Percentiles rank a stretch among this genome's conserved stretches.
Conservation (phyloP, 2,888 invertebrate species). For the Gryllus longicercus region DNA sequence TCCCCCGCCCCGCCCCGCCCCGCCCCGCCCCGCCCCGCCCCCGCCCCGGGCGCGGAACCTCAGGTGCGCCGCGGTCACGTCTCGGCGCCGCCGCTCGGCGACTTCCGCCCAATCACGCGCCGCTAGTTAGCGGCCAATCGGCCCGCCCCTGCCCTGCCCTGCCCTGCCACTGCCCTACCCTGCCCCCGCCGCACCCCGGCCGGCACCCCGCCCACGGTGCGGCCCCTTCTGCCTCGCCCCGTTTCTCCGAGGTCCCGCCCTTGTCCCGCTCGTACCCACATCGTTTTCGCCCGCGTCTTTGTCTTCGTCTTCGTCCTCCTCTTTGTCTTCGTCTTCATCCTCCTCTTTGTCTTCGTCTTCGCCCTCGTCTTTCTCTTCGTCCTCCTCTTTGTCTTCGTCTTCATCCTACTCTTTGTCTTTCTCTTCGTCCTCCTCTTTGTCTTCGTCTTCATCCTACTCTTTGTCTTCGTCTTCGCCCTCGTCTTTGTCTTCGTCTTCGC, state of each 20-base stretch:
- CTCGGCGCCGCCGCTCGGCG: neutral
- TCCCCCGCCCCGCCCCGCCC: no score
- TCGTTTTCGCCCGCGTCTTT: no score
- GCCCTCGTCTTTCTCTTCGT: no score
- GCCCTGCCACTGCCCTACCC: neutral
- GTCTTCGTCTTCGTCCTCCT: no score
- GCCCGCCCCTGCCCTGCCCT: conserved; percentile 4
- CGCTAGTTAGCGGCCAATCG: conserved; percentile 7
- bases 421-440: no score
- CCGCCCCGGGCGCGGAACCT: neutral
- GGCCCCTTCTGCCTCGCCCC: neutral
- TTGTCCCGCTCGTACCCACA: neutral
- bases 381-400: no score
- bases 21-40: no score
- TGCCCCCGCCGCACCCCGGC: neutral
- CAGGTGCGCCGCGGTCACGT: neutral
- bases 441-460: no score
- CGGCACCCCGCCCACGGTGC: neutral
- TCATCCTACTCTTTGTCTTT: no score
- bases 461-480: neutral
- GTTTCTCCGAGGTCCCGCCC: neutral
- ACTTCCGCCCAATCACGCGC: conserved; percentile 17
- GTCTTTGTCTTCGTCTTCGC: neutral
- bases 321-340: no score
- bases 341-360: no score